Base-by-base conservation (phyloP, 2,888 invertebrate genomes). In the Hirtodrosophila trivittata region DNA sequence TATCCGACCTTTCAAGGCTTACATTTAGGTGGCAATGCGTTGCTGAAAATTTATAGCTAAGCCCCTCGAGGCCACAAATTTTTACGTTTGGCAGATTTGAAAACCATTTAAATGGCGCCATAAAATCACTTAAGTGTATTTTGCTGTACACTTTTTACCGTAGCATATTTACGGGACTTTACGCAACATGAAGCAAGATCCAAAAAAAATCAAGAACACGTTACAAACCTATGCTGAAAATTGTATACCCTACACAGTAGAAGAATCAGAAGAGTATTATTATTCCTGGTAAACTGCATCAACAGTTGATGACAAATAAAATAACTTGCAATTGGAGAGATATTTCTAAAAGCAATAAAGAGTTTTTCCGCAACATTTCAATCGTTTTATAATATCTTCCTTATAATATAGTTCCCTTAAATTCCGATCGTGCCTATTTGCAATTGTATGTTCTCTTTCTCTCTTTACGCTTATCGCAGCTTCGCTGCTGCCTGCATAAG, bases 91-190 rank as follows among this genome's bases (percentile, higher is more conserved):
- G 70, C 70, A 76, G 68, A 76, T 82, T 78, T 76, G 62, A 63
- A 74, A 80, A 66, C 64, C 80, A 80, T 80, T 80, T 76, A 68
- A 82, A 82, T 74, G 69, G 63, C 52, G 64, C 70, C 78, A 74
- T 83, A 74, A 75, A 80, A 82, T 78, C 74, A 78, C 68, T 78
- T 82, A 78, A 71, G 76, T 82, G 80, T 82, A 38, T 72, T 75
- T 68, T 62, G 33, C 51, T 67, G 57, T 63, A 59, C 62, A 64
- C 54, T 12, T 50, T 28, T 38, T 28, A 25, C 63, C 52, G 67
- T 59, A 43, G 58, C 71, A 70, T 62, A 74, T 83, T 78, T 70
- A 78, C 57, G 71, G 65, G 64, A 60, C 51, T 66, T 57, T 43
- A 47, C 62, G 56, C 63, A 66, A 57, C 39, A 30, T 26, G 18